These are phyloP conservation scores for Lethocerus indicus DNA, from an alignment of 1,140 invertebrate genomes.

Conservation along the genomic window DNA sequence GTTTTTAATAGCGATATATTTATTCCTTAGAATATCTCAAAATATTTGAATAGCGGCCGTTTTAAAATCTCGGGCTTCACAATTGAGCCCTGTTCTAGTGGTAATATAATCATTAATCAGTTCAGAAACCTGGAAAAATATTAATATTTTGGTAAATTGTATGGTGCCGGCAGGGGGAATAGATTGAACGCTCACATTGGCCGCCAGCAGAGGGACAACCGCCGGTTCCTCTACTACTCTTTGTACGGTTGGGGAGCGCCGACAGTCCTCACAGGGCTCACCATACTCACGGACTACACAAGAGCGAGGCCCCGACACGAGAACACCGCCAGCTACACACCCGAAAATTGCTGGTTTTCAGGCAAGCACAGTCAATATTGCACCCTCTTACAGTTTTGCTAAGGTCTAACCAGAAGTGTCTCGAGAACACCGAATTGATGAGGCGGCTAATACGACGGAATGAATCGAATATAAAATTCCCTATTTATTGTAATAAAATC, in stretches of 20 bases:
- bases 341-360: not conserved
- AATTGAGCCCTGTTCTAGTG: not conserved
- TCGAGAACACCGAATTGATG: too few species aligned
- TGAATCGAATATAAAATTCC: too few species aligned
- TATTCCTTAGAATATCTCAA: too few species aligned
- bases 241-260: slow-evolving; percentile 52
- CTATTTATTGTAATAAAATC: too few species aligned
- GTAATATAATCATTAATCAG: not conserved
- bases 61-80: not conserved
- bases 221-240: slow-evolving; percentile 39
- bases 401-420: too few species aligned
- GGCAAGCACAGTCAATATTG: slow-evolving; percentile 12
- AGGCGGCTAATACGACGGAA: too few species aligned
- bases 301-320: slow-evolving; percentile 19
- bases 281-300: slow-evolving; percentile 34
- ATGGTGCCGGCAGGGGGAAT: too few species aligned
- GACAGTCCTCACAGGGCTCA: slow-evolving; percentile 29
- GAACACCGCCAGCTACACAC: not conserved
- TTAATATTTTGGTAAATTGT: too few species aligned
- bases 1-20: too few species aligned
- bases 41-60: too few species aligned
- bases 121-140: not conserved
- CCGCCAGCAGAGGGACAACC: slow-evolving; percentile 9
- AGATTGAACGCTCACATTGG: too few species aligned
- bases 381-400: too few species aligned